Base-by-base conservation (phyloP, 2,797 vertebrate genomes). In the Dallia pectoralis region DNA sequence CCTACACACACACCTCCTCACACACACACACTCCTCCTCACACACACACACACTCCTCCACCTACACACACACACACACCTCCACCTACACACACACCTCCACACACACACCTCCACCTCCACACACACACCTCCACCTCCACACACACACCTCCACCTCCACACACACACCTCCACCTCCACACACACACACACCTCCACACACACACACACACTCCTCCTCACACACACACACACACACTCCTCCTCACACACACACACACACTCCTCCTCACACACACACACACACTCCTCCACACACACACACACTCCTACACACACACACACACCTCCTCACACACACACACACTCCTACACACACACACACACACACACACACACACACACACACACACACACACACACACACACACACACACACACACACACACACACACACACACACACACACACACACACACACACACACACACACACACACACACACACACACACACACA, bases 341-440 rank as follows among this genome's bases (percentile, higher is more conserved):
- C n/a, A n/a, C n/a, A n/a, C n/a, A n/a, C n/a, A n/a, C n/a, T n/a
- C n/a, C n/a, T n/a, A n/a, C n/a, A n/a, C n/a, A n/a, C n/a, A n/a
- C n/a, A n/a, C n/a, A n/a, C n/a, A n/a, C n/a, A n/a, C 48, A 77
- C 14, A 79, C 76, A 74, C 40, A 67, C 67, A 56, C 70, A 47
- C 67, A 71, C 4, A 63, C 36, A 61, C 36, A 27, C 56, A 29
- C 16, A 19, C 40, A 47, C 70, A 49, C 12, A 47, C 53, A 71
- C 30, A 70, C 40, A 76, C 14, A 64, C 67, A 72, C 53, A 76
- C 16, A n/a, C n/a, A n/a, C n/a, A n/a, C n/a, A n/a, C n/a, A n/a
- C n/a, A n/a, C n/a, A n/a, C n/a, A n/a, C n/a, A n/a, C n/a, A n/a
- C 48, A 77, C 14, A 79, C 76, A 74, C 40, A 67, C 67, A 56